Conservation (phyloP, 2,888 invertebrate genomes). For the Nomada fucata region DNA sequence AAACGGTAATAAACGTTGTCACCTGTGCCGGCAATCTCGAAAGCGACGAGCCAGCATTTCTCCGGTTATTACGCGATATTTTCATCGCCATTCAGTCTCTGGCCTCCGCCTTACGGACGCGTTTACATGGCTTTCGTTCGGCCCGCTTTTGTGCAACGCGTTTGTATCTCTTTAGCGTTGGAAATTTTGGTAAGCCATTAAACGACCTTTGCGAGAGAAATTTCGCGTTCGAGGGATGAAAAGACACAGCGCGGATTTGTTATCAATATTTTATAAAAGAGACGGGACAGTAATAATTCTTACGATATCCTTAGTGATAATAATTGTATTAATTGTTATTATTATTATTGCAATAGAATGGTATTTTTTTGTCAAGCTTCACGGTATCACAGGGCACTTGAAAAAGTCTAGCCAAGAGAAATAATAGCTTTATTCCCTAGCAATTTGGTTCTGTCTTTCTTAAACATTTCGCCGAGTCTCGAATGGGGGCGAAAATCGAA, state of each 20-base stretch:
- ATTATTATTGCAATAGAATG: too few relatives aligned
- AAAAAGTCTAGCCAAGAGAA: too few relatives aligned
- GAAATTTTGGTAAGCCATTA: too few relatives aligned
- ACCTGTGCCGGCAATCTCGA: constrained; percentile 37
- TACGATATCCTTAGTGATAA: too few relatives aligned
- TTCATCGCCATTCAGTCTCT: constrained; percentile 17
- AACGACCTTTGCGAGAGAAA: too few relatives aligned
- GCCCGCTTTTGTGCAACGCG: too few relatives aligned
- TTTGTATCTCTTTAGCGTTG: too few relatives aligned
- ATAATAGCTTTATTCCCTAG: too few relatives aligned
- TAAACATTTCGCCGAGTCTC: not conserved
- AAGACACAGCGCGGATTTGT: not conserved
- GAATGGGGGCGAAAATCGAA: constrained; percentile 24
- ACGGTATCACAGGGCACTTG: too few relatives aligned
- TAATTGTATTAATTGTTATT: too few relatives aligned
- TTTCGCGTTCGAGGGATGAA: not conserved
- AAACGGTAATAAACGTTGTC: constrained; percentile 66
- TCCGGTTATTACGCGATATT: constrained; percentile 46
- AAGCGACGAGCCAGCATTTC: constrained; percentile 45
- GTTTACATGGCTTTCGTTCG: not conserved
- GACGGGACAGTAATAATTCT: not conserved
- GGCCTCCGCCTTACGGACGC: not conserved
- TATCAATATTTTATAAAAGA: not conserved
- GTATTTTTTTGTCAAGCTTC: too few relatives aligned
- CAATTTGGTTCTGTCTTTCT: not conserved